Evolutionary conservation across 1,140 invertebrate species (phyloP).

Genomic region (Leguminivora glycinivorella): DNA sequence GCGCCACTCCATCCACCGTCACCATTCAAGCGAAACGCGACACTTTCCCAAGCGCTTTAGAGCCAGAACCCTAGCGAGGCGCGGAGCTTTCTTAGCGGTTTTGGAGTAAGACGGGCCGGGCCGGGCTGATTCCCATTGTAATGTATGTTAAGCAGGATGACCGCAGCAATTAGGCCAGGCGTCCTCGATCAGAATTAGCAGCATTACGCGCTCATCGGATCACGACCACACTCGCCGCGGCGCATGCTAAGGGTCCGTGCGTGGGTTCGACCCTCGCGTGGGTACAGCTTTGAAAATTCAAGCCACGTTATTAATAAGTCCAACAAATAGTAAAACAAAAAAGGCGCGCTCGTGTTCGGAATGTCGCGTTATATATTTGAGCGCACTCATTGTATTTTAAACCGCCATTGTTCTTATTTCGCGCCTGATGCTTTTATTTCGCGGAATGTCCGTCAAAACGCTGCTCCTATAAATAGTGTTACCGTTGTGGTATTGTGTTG

Average conservation of each 20-base stretch:
- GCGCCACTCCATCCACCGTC: not conserved
- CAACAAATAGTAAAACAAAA: slow-evolving; percentile 66
- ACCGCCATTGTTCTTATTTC: slow-evolving; percentile 72
- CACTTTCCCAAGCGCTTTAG: slow-evolving; percentile 34
- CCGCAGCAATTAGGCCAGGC: slow-evolving; percentile 66
- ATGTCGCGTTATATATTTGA: slow-evolving; percentile 71
- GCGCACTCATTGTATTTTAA: slow-evolving; percentile 76
- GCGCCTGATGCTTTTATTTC: slow-evolving; percentile 50
- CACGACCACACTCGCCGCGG: slow-evolving; percentile 53
- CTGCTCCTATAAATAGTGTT: slow-evolving; percentile 40
- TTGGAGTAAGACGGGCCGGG: slow-evolving; percentile 54
- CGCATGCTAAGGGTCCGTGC: slow-evolving; percentile 46
- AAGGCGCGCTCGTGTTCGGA: slow-evolving; percentile 72
- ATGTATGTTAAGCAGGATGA: slow-evolving; percentile 68
- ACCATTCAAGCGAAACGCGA: not conserved
- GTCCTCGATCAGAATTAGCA: slow-evolving; percentile 61
- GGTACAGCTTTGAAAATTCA: slow-evolving; percentile 55
- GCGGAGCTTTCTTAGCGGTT: slow-evolving; percentile 41
- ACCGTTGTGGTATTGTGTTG: slow-evolving; percentile 30
- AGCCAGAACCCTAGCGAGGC: slow-evolving; percentile 30
- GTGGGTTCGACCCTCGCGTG: slow-evolving; percentile 37
- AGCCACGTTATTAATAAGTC: slow-evolving; percentile 70
- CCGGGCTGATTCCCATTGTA: slow-evolving; percentile 66
- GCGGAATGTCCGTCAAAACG: slow-evolving; percentile 40
- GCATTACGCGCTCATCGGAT: slow-evolving; percentile 48